Evolutionary conservation across 2,113 vertebrate genomes (phyloP).

Genomic region (Hippolais icterina): DNA sequence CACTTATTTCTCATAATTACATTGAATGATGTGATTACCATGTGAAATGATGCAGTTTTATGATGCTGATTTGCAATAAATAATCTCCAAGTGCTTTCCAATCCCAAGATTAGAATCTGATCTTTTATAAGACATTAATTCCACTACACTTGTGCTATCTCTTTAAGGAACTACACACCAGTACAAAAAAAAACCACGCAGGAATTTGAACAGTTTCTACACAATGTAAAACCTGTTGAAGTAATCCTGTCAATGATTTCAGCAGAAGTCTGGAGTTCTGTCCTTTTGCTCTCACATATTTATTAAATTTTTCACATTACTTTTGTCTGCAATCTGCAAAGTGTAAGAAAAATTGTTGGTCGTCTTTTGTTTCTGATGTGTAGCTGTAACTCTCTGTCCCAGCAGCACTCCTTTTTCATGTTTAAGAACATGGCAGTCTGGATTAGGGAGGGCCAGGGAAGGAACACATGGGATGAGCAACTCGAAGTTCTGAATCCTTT

Average conservation of each 20-base stretch:
- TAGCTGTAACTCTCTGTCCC: neutral
- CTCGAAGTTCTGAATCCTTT: neutral
- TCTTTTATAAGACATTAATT: neutral
- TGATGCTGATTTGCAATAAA: neutral
- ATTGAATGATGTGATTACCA: neutral
- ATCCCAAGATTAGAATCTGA: neutral
- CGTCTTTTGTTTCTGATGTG: neutral
- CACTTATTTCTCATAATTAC: neutral
- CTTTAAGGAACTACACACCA: neutral
- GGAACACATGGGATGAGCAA: neutral
- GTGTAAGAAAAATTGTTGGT: neutral
- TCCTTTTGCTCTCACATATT: neutral
- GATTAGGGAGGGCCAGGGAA: neutral
- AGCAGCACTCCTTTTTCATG: neutral
- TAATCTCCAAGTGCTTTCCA: neutral
- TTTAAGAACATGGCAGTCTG: neutral
- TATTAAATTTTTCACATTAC: neutral
- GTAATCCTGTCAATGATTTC: neutral
- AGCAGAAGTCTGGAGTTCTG: neutral
- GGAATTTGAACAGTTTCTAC: neutral
- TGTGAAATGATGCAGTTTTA: neutral
- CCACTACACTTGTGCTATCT: neutral
- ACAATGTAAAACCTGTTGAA: neutral
- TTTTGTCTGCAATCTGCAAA: neutral
- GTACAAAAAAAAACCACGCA: neutral